Base-by-base conservation (phyloP, 2,888 invertebrate genomes). In the Caenorhabditis angaria region DNA sequence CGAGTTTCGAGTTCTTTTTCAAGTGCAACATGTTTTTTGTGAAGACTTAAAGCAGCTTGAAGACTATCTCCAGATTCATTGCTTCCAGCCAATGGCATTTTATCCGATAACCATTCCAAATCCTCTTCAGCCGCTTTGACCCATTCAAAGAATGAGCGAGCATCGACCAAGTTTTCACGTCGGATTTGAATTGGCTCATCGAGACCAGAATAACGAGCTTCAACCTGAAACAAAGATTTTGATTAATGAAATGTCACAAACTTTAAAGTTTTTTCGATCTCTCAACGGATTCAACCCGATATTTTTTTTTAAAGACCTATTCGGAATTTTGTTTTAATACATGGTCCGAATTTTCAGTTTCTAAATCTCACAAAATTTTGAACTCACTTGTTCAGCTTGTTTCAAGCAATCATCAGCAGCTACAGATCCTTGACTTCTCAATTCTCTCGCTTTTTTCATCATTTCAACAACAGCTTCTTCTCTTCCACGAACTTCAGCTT, bases 41-140 rank as follows among this genome's bases (percentile, higher is more conserved):
- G 93, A 54, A 95, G 90, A 65, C 93, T 92, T 86, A 95, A 94
- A 0, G 95, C 94, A 18, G 93, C 92, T 1, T 82, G 83, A 20
- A 86, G 75, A 6, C 82, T 78, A 56, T 81, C 92, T 0, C 97
- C 97, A 88, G 96, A 97, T 89, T 97, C 97, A 89, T 95, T 95
- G 47, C 94, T 94, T 24, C 94, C 94, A 0, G 96, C 95, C 27
- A 93, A 87, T 0, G 92, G 91, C 89, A 93, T 93, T 90, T 95
- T 94, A 87, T 96, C 96, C 25, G 92, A 91, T 84, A 97, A 89
- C 97, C 97, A 97, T 78, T 93, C 92, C 62, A 94, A 87, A 88
- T 97, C 96, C 87, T 97, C 96, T 70, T 95, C 94, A 0, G 94
- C 93, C 87, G 97, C 97, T 27, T 94, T 90, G 55, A 93, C 91